These are phyloP conservation scores for Clarias batrachus DNA, from an alignment of 2,113 vertebrate genomes.

Conservation along the genomic window DNA sequence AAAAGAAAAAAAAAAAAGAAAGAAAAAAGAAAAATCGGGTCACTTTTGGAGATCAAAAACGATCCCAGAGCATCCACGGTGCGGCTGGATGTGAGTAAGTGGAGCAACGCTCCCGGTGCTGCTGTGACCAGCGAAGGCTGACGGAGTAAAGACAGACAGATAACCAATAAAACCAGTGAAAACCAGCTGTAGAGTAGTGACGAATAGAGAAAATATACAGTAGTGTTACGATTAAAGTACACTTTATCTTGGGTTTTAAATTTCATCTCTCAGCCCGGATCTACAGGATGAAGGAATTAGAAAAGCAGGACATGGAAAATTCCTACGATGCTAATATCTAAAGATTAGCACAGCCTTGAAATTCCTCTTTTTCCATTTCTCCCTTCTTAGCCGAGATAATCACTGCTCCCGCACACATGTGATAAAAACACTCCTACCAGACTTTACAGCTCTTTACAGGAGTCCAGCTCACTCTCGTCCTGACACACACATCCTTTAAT, in stretches of 20 bases:
- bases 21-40: constrained; percentile 4
- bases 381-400: not conserved
- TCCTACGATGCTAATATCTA: constrained; percentile 36
- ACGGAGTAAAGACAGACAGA: not conserved
- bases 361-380: not conserved
- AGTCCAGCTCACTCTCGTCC: not conserved
- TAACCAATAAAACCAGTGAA: not conserved
- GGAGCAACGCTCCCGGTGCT: constrained; percentile 22
- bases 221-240: not conserved
- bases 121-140: not conserved
- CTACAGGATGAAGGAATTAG: constrained; percentile 27
- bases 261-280: not conserved
- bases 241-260: not conserved
- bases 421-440: not conserved
- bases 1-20: constrained; percentile 5
- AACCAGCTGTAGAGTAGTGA: not conserved
- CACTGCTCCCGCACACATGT: not conserved
- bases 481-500: not conserved
- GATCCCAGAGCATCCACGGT: constrained; percentile 18
- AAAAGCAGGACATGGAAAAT: constrained; percentile 32
- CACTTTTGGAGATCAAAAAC: constrained; percentile 45
- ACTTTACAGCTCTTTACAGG: not conserved
- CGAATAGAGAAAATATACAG: not conserved
- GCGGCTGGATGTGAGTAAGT: constrained; percentile 23
- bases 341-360: constrained; percentile 33